Evolutionary conservation across 2,888 invertebrate species (phyloP), one percentile per base, ranked within the genome.

Genomic region (Andrena camellia): DNA sequence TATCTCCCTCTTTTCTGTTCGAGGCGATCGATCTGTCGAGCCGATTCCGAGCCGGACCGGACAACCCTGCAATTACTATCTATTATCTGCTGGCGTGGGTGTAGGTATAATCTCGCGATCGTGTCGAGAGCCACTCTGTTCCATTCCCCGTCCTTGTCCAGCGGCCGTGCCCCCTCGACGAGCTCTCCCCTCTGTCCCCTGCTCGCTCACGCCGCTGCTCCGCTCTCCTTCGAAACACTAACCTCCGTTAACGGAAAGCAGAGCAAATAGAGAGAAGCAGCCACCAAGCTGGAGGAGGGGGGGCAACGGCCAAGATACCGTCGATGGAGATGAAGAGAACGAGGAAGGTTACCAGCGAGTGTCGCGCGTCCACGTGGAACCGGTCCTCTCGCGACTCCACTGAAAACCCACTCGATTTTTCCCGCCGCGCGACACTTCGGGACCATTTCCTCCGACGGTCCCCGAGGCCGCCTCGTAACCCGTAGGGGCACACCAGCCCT

Each of bases 31-130:
- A 92, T 92, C 91, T 89, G 92, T 90, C 89, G 90, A 89, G 90
- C 89, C 91, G 92, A 92, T 92, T 92, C 90, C 88, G 67, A 86
- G 85, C 87, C 84, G 83, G 85, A 78, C 82, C 83, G 85, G 78
- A 89, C 89, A 87, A 92, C 90, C 92, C 91, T 89, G 87, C 92
- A 91, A 91, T 92, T 92, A 92, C 91, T 91, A 91, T 91, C 91
- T 91, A 92, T 92, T 92, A 92, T 92, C 90, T 89, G 84, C 75
- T 81, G 89, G 92, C 91, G 92, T 92, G 92, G 91, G 91, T 91
- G 93, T 91, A 91, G 90, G 88, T 90, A 90, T 90, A 92, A 93
- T 93, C 92, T 92, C 89, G 89, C 86, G 90, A 93, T 93, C 92
- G 90, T 89, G 92, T 91, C 91, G 92, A 91, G 90, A 83, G 82